Evolutionary conservation across 2,797 vertebrate genomes (phyloP).

Genomic region (Emys orbicularis): DNA sequence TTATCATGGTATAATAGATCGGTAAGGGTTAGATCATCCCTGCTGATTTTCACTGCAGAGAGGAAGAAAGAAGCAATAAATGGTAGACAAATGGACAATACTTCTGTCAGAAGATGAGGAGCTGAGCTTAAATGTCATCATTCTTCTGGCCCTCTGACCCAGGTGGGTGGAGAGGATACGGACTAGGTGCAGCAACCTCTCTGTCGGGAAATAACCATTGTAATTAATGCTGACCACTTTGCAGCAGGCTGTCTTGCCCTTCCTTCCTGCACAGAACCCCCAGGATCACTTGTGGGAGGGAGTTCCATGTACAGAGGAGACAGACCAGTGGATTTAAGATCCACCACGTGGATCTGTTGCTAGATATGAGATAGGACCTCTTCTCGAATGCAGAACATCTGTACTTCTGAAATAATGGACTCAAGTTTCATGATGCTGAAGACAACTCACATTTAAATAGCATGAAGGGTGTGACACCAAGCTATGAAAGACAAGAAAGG

Average conservation of each 20-base stretch:
- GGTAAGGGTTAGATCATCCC: background rate
- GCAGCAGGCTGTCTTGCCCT: background rate
- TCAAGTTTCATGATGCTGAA: rapidly evolving
- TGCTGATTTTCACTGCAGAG: background rate
- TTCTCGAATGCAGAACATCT: background rate
- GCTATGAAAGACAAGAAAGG: background rate
- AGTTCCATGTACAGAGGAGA: background rate
- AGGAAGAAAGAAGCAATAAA: background rate
- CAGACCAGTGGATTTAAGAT: background rate
- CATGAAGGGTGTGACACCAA: background rate
- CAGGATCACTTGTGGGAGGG: background rate
- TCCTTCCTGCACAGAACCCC: background rate
- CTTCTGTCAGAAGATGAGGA: background rate
- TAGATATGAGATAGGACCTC: background rate
- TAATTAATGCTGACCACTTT: background rate
- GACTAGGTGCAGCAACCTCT: background rate
- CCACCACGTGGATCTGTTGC: rapidly evolving
- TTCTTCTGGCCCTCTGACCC: background rate
- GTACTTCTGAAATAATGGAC: background rate
- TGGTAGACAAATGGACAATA: background rate
- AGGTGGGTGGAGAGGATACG: background rate
- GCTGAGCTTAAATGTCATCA: background rate
- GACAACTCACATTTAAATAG: background rate
- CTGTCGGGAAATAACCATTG: rapidly evolving
- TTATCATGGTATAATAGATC: background rate